Evolutionary conservation across 2,797 vertebrate species (phyloP).

Genomic region (Acanthurus leucopareius): DNA sequence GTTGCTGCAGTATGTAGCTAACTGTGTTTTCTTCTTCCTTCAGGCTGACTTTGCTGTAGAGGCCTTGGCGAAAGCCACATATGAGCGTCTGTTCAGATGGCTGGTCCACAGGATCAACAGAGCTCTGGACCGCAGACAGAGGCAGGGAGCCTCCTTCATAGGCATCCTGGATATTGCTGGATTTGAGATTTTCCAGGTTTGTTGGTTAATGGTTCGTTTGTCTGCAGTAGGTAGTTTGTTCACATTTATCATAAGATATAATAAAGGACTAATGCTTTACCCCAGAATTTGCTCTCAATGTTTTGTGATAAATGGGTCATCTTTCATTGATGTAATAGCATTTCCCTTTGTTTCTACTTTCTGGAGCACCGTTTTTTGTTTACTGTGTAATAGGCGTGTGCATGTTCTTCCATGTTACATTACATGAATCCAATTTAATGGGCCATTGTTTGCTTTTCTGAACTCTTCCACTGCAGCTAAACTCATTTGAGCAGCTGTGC

Average conservation of each 20-base stretch:
- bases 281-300: background rate
- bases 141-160: slow-evolving; percentile 98
- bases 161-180: slow-evolving; percentile 99
- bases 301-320: background rate
- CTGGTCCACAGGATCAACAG: slow-evolving; percentile 97
- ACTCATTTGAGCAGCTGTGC: slow-evolving; percentile 98
- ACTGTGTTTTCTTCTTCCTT: background rate
- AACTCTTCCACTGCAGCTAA: slow-evolving; percentile 86
- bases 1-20: background rate
- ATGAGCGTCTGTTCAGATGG: slow-evolving; percentile 98
- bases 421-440: slow-evolving; percentile 3
- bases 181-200: slow-evolving; percentile 96
- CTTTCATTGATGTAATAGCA: background rate
- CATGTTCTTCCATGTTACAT: background rate
- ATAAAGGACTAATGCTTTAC: background rate
- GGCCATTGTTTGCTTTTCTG: slow-evolving; percentile 7
- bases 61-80: slow-evolving; percentile 96
- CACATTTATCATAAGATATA: background rate
- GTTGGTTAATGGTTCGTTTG: slow-evolving; percentile 33
- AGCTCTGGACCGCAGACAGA: slow-evolving; percentile 96
- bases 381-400: background rate
- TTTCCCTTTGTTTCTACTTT: background rate
- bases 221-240: background rate
- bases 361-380: background rate
- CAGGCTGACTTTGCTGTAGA: slow-evolving; percentile 99